Conservation (phyloP, 2,797 vertebrate species). For the Emys orbicularis region DNA sequence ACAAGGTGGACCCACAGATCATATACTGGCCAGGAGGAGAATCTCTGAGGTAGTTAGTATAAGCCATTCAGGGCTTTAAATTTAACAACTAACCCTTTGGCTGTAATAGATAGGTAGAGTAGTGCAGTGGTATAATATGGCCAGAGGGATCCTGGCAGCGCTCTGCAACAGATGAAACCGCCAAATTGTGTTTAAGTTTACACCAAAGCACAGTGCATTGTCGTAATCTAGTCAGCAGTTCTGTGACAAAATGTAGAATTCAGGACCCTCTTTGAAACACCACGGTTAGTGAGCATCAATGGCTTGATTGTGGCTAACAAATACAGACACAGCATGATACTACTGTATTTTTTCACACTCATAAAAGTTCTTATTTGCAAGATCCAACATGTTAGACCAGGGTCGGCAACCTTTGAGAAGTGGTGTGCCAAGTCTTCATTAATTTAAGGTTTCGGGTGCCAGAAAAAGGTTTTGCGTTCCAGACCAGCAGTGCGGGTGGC, state of each 20-base stretch:
- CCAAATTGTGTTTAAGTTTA: fast-evolving
- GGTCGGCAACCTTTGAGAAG: too few species aligned
- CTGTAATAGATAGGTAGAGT: background rate
- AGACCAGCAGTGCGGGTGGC: too few species aligned
- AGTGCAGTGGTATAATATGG: background rate
- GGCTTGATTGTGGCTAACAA: background rate
- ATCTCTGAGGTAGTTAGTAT: background rate
- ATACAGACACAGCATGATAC: background rate
- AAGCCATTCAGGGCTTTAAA: background rate
- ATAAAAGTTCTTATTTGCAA: background rate
- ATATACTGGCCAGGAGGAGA: background rate
- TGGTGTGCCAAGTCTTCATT: too few species aligned
- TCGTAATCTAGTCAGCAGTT: background rate
- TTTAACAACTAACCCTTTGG: background rate
- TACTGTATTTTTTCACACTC: background rate
- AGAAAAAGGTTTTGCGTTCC: too few species aligned
- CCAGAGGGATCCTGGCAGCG: background rate
- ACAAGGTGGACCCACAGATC: constrained; percentile 39
- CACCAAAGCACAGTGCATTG: background rate
- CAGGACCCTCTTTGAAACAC: background rate
- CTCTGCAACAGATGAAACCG: background rate
- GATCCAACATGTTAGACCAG: background rate
- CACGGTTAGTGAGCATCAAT: background rate
- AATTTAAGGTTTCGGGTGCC: too few species aligned
- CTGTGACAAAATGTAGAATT: background rate